Evolutionary conservation across 1,140 invertebrate species (phyloP), one percentile per base, ranked within the genome.

Genomic region (Aphis craccivora): DNA sequence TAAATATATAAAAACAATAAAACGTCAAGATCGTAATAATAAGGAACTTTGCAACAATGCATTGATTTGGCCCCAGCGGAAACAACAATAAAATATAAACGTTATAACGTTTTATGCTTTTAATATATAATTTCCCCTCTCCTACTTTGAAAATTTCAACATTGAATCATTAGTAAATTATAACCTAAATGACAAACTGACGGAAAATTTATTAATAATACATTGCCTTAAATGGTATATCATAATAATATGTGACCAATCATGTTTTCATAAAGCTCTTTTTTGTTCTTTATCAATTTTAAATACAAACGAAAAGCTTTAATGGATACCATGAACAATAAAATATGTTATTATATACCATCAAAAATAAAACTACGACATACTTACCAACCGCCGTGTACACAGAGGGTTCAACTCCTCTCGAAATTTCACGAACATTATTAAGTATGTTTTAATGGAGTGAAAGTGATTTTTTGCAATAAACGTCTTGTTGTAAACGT

Each of bases 271-370:
- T 37, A 37, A 86, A 87, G 86, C 45, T 48, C 7, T 87, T n/a
- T 51, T 45, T 48, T 48, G 86, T 48, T 87, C 45, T 48, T 20
- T 51, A 48, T 30, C 9, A n/a, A 7, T 87, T 48, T 23, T 25
- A 43, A n/a, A 48, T 87, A 87, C 86, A 87, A 87, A 87, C 18
- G 30, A 87, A 23, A 48, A 87, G 45, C 45, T 87, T 87, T n/a
- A 35, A 87, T n/a, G 11, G 43, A 48, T 30, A 48, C 6, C 1
- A 23, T 48, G 0, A n/a, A 18, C 5, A n/a, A 30, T 76, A 76
- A n/a, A 67, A 67, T n/a, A 9, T 76, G 3, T 76, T 76, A 76
- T 76, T 30, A n/a, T 30, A n/a, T 76, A 76, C 60, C 5, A 76
- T 76, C 18, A n/a, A 35, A 76, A 76, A n/a, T 76, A 20, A n/a